Evolutionary conservation across 2,888 invertebrate genomes (phyloP), one percentile per base, ranked within the genome.

Genomic region (Protonemura montana): DNA sequence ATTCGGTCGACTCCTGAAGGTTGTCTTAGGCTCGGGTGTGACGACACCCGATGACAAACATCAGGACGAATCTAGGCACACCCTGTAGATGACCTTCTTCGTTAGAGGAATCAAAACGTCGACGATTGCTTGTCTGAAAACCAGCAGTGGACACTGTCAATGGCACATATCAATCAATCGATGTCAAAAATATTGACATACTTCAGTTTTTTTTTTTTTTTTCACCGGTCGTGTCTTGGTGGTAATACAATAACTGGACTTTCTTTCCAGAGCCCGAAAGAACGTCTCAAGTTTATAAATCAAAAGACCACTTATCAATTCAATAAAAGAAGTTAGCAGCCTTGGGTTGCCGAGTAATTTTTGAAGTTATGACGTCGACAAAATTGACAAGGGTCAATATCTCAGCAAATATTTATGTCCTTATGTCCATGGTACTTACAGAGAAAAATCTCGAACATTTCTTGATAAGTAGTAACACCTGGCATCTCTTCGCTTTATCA

Each of bases 21-120:
- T 21, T 59, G 59, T 59, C 59, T 59, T 59, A 10, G 59, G 25
- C 78, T 28, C n/a, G 81, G 81, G 81, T 81, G 81, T 81, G 81
- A 81, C 81, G 28, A 28, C 81, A 10, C 0, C 28, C 21, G 30
- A n/a, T 81, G 81, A 81, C 30, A 81, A n/a, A 30, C 27, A 81
- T 81, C 81, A 28, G 26, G 21, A 13, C 29, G 27, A 30, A 16
- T 78, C 2, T 81, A 81, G 81, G 30, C 81, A 81, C 81, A 81
- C 81, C 81, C 81, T 81, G 81, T 16, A 81, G 81, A 81, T 30
- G 30, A 81, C 81, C 81, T 81, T 81, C 81, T 59, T 59, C 13
- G 59, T 13, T 13, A 10, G 59, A 59, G 16, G 59, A 59, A 59
- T 59, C 59, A 21, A 59, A 21, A 59, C 21, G 59, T 59, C 21